Base-by-base conservation (phyloP, 1,140 invertebrate species). In the Marisa cornuarietis region DNA sequence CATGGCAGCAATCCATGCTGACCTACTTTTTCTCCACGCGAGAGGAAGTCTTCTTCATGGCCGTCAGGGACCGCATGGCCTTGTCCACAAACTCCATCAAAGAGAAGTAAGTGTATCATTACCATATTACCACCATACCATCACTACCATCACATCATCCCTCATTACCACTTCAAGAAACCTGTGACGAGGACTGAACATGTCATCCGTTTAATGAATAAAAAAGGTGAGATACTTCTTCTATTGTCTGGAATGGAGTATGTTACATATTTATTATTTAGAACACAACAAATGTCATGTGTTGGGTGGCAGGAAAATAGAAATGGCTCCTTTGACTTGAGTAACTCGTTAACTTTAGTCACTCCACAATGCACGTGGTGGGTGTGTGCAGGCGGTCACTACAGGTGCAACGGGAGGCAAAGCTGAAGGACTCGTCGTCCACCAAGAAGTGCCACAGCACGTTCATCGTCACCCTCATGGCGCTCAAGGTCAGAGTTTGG, bases 31-130 rank as follows among this genome's bases (percentile, higher is more conserved):
- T 90, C 72, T 88, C 88, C 22, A 90, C 90, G 16, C 72, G 89
- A 74, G 90, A 91, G 77, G 90, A 91, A 71, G 88, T 89, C 18
- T 91, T 91, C 82, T 91, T 91, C 84, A 91, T 89, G 87, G 90
- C 90, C 18, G 87, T 90, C 52, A 79, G 89, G 78, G 88, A 90
- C 79, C 83, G 89, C 72, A 88, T 91, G 88, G 85, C 89, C 16
- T 75, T 91, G 18, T 90, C 90, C 65, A 89, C 87, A 58, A 87
- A 90, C 81, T 87, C 88, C 51, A 88, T 90, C 76, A 89, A 91
- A 80, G 90, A 91, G 85, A 90, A 89, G 89, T 89, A 85, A 83
- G 88, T 63, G 13, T 24, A 0, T 68, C 31, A 11, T 68, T 5
- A 16, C 65, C 31, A 31, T 68, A 22, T n/a, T 68, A 58, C 54